phyloP scores from a whole-genome alignment of 2,113 vertebrate species.

The Oreocharis arfaki region DNA sequence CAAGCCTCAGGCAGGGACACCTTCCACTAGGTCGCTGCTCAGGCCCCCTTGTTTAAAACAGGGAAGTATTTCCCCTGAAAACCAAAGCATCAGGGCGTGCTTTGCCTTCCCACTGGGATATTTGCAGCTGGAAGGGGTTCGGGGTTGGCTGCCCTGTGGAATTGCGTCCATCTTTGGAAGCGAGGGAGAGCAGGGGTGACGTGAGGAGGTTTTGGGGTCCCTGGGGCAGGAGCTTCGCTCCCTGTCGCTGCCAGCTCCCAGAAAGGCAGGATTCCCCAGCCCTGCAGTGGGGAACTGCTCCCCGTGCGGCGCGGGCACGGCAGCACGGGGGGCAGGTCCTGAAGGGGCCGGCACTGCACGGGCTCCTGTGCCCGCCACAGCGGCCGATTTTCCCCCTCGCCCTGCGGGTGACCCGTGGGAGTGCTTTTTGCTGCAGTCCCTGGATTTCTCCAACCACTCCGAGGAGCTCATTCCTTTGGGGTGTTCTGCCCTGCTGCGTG shows the following conservation, averaged over 20 bases:
- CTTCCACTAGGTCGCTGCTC: neutral
- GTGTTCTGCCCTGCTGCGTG: constrained; percentile 65
- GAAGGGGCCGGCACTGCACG: neutral
- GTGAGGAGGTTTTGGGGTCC: neutral
- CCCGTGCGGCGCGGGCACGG: too few relatives aligned
- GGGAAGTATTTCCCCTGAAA: neutral
- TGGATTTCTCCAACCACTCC: neutral
- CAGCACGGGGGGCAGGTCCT: neutral
- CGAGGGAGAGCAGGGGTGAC: neutral
- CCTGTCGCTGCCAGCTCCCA: neutral
- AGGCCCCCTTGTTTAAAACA: neutral
- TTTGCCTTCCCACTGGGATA: accelerated
- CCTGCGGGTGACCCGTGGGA: constrained; percentile 40
- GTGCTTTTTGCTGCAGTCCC: constrained; percentile 8
- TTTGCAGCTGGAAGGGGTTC: neutral
- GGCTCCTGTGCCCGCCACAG: neutral
- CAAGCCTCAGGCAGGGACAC: neutral
- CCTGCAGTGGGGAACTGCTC: neutral
- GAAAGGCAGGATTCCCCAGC: accelerated
- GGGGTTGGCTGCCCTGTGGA: neutral
- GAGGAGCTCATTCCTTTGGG: constrained; percentile 60
- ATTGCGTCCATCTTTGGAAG: neutral
- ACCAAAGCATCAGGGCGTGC: neutral
- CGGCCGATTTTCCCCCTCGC: neutral
- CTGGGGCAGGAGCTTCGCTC: accelerated